Percentiles rank a stretch among this genome's conserved stretches.
phyloP scores from a whole-genome alignment of 1,140 invertebrate genomes.

The Mylabris phalerata region DNA sequence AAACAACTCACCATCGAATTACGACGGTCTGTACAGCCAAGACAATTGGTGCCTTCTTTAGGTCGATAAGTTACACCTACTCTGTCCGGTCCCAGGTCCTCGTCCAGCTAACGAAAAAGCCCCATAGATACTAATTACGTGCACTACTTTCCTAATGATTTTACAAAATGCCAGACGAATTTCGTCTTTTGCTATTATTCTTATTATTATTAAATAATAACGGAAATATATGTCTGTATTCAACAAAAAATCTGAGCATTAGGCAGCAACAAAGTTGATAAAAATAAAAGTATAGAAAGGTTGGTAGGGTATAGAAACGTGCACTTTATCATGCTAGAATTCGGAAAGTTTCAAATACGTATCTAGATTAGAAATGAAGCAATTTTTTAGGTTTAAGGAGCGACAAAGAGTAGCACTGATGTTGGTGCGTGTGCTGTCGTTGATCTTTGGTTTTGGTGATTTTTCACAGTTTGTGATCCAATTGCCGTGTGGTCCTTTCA shows the following conservation, averaged over 20 bases:
- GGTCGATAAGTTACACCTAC: slow-evolving; percentile 46
- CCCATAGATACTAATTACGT: slow-evolving; percentile 35
- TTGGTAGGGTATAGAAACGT: neutral
- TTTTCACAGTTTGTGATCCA: slow-evolving; percentile 1
- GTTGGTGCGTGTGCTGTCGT: slow-evolving; percentile 15
- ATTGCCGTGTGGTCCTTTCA: neutral
- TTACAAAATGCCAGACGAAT: too few species aligned
- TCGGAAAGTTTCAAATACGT: neutral
- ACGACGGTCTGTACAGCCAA: slow-evolving; percentile 43
- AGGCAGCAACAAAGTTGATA: too few species aligned
- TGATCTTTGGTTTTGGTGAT: neutral
- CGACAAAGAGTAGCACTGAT: neutral
- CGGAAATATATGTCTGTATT: too few species aligned
- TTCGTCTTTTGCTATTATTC: too few species aligned
- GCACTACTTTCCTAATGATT: slow-evolving; percentile 30
- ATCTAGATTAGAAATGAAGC: too few species aligned
- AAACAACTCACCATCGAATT: slow-evolving; percentile 46
- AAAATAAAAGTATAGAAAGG: too few species aligned
- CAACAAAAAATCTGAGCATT: too few species aligned
- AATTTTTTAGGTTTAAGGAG: too few species aligned
- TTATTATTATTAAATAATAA: too few species aligned
- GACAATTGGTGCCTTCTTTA: slow-evolving; percentile 43
- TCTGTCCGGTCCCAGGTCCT: slow-evolving; percentile 43
- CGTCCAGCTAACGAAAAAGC: slow-evolving; percentile 43
- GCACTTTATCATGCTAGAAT: slow-evolving; percentile 7